Percentiles rank a stretch among this genome's conserved stretches.
These are phyloP conservation scores for Rhinoderma darwinii DNA, from an alignment of 2,113 vertebrate genomes.

Conservation along the genomic window DNA sequence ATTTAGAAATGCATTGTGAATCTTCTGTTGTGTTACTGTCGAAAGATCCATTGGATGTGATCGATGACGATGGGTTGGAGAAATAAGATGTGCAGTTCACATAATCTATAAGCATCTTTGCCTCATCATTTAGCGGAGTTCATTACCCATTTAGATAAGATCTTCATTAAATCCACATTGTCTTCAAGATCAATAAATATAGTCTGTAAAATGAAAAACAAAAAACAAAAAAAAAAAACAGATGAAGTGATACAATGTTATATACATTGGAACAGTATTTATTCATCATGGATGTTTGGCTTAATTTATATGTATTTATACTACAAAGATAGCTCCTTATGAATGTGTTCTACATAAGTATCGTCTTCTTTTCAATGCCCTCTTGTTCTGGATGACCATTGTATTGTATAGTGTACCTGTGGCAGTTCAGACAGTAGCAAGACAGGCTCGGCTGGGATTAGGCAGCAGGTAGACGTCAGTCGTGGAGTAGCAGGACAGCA, in stretches of 20 bases:
- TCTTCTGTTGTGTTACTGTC: not conserved
- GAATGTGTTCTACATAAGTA: too few species aligned
- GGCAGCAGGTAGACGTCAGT: too few species aligned
- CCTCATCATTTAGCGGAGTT: slow-evolving; percentile 6
- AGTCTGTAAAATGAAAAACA: not conserved
- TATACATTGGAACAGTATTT: not conserved
- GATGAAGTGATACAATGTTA: not conserved
- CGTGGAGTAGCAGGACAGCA: too few species aligned
- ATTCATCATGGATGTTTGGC: too few species aligned
- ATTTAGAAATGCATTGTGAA: slow-evolving; percentile 21
- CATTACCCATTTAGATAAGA: not conserved
- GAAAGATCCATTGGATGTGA: not conserved
- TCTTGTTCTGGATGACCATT: too few species aligned
- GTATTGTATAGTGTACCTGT: too few species aligned
- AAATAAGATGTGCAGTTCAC: not conserved
- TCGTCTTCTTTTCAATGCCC: too few species aligned
- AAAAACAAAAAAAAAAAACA: not conserved
- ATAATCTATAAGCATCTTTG: slow-evolving; percentile 20
- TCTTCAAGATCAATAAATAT: not conserved
- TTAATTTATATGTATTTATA: too few species aligned
- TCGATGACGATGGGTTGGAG: not conserved
- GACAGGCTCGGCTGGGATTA: too few species aligned
- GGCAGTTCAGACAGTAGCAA: too few species aligned
- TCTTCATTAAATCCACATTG: not conserved
- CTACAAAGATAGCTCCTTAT: too few species aligned